Conservation (phyloP, 1,140 invertebrate genomes). For the Phymorhynchus buccinoides region DNA sequence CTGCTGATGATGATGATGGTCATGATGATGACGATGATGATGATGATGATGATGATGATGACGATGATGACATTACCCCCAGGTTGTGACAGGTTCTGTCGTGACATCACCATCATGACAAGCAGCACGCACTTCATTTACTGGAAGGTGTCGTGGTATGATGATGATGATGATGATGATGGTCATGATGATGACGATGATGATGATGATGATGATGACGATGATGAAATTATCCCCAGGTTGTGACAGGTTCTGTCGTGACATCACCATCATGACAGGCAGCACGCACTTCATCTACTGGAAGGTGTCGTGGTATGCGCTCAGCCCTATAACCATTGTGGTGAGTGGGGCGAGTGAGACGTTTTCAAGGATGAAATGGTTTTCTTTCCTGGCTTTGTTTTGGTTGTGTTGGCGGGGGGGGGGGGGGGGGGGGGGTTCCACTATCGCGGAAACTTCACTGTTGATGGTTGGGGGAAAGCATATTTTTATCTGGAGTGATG, state of each 20-base stretch:
- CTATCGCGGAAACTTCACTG: too few species aligned
- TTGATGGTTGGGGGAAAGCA: too few species aligned
- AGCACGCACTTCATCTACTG: constrained; percentile 56
- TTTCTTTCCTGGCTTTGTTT: too few species aligned
- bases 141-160: constrained; percentile 59
- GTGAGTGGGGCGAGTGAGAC: too few species aligned
- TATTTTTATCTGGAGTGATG: too few species aligned
- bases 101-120: constrained; percentile 63
- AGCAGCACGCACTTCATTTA: constrained; percentile 55
- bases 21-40: constrained; percentile 15
- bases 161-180: too few species aligned
- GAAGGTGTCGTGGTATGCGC: constrained; percentile 63
- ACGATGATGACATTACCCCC: not conserved
- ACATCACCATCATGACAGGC: constrained; percentile 64
- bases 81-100: constrained; percentile 61
- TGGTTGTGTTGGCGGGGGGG: too few species aligned
- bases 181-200: not conserved
- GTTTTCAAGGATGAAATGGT: too few species aligned
- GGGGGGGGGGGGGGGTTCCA: too few species aligned
- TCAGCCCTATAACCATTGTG: constrained; percentile 59
- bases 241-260: constrained; percentile 57
- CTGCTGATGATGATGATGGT: constrained; percentile 11
- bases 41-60: constrained; percentile 3
- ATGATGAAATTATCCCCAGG: constrained; percentile 43
- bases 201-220: too few species aligned